Evolutionary conservation across 2,888 invertebrate species (phyloP).

Genomic region (Stenchaetothrips biformis): DNA sequence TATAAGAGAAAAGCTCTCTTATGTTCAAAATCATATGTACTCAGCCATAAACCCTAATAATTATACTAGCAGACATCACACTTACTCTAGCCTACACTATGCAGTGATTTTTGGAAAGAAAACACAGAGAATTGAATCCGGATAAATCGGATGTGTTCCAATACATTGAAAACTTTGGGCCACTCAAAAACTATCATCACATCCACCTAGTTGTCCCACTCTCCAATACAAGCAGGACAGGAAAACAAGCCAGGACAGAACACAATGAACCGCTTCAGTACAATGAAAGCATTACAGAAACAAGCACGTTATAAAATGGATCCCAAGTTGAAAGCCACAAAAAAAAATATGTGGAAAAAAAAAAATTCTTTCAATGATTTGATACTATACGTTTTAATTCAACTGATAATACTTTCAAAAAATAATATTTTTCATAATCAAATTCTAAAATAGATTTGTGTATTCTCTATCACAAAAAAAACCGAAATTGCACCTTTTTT

Average conservation of each 20-base stretch:
- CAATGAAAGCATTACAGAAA: neutral
- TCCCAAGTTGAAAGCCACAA: neutral
- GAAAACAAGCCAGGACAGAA: constrained; percentile 26
- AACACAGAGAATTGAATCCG: constrained; percentile 26
- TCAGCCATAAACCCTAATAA: constrained; percentile 5
- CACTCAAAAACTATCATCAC: too few species aligned
- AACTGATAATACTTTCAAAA: too few species aligned
- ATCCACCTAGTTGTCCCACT: too few species aligned
- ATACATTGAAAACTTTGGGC: too few species aligned
- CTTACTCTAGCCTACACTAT: neutral
- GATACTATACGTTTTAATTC: neutral
- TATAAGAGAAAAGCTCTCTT: neutral
- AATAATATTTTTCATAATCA: neutral
- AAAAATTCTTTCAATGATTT: neutral
- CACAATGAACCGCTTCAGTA: neutral
- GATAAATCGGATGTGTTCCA: too few species aligned
- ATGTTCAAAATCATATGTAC: constrained; percentile 20
- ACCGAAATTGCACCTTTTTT: constrained; percentile 93
- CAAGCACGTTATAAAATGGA: neutral
- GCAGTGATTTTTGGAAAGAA: constrained; percentile 27
- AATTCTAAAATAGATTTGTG: constrained; percentile 28
- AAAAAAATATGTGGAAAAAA: too few species aligned
- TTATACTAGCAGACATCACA: constrained; percentile 8
- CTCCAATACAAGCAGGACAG: constrained; percentile 16
- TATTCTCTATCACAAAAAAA: constrained; percentile 62